A percentile compares a stretch with the other conserved stretches of the same genome.
phyloP scores from a whole-genome alignment of 1,140 invertebrate genomes.

The Drosophila carrolli region DNA sequence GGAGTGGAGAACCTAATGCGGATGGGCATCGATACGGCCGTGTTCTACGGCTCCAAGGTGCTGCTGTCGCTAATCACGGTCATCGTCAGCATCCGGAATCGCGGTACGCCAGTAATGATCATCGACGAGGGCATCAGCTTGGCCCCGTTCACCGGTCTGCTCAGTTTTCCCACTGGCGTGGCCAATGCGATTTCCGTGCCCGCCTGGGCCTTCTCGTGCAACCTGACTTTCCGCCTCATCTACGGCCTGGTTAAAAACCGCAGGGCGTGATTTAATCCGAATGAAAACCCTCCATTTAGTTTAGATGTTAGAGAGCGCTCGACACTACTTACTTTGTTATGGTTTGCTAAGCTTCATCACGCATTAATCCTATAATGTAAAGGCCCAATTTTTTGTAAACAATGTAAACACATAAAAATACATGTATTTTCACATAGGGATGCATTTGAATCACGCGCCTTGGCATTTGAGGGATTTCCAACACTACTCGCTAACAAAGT shows the following conservation, averaged over 20 bases:
- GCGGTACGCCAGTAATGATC: conserved; percentile 64
- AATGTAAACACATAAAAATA: conserved; percentile 24
- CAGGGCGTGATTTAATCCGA: conserved; percentile 20
- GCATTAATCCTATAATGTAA: conserved; percentile 34
- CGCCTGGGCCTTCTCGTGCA: conserved; percentile 75
- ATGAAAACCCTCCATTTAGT: conserved; percentile 12
- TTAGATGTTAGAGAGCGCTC: conserved; percentile 22
- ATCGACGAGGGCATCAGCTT: conserved; percentile 67
- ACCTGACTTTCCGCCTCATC: conserved; percentile 66
- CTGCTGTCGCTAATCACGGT: conserved; percentile 59
- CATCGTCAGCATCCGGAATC: conserved; percentile 63
- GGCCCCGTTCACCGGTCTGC: conserved; percentile 59
- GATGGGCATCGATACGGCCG: conserved; percentile 58
- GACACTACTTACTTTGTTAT: conserved; percentile 43
- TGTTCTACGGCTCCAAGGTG: conserved; percentile 60
- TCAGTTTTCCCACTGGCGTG: conserved; percentile 78
- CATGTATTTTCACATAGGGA: conserved; percentile 28
- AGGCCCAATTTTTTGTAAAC: conserved; percentile 42
- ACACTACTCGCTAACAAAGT: conserved; percentile 1
- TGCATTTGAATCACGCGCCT: conserved; percentile 21
- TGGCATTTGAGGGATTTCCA: not conserved
- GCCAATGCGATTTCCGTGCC: conserved; percentile 76
- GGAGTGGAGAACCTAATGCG: conserved; percentile 50
- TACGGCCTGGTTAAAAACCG: conserved; percentile 56
- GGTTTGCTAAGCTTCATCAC: conserved; percentile 43